phyloP scores from a whole-genome alignment of 2,888 invertebrate genomes.

The Tenthredo notha region DNA sequence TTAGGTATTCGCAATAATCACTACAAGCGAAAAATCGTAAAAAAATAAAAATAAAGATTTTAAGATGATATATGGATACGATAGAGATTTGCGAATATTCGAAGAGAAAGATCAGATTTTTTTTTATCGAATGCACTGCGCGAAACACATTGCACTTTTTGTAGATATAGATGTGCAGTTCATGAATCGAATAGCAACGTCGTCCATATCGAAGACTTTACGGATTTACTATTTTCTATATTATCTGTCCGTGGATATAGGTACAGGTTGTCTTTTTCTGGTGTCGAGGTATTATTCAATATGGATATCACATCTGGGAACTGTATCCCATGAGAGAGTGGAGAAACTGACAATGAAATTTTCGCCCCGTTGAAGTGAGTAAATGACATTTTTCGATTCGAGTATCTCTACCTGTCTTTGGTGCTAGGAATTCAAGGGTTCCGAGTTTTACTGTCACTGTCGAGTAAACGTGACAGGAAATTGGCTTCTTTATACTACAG shows the following conservation, averaged over 20 bases:
- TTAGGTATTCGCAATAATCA: background rate
- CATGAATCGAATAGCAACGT: background rate
- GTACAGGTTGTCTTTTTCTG: background rate
- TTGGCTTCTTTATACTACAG: background rate
- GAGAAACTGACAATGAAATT: background rate
- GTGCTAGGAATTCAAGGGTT: background rate
- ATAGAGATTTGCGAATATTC: too few species aligned
- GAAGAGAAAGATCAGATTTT: too few species aligned
- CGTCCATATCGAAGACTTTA: background rate
- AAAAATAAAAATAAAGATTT: background rate
- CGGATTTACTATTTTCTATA: background rate
- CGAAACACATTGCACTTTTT: too few species aligned
- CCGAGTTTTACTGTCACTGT: background rate
- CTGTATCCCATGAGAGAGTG: too few species aligned
- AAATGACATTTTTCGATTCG: background rate
- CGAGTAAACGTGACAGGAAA: background rate
- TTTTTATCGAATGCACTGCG: too few species aligned
- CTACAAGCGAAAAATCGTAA: background rate
- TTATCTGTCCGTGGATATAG: background rate
- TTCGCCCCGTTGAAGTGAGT: background rate
- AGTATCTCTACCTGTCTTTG: background rate
- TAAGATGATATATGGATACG: too few species aligned
- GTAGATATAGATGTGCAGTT: background rate
- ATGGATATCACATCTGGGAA: background rate
- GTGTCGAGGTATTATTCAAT: background rate